phyloP scores from a whole-genome alignment of 2,797 vertebrate species.

The Trichosurus vulpecula region DNA sequence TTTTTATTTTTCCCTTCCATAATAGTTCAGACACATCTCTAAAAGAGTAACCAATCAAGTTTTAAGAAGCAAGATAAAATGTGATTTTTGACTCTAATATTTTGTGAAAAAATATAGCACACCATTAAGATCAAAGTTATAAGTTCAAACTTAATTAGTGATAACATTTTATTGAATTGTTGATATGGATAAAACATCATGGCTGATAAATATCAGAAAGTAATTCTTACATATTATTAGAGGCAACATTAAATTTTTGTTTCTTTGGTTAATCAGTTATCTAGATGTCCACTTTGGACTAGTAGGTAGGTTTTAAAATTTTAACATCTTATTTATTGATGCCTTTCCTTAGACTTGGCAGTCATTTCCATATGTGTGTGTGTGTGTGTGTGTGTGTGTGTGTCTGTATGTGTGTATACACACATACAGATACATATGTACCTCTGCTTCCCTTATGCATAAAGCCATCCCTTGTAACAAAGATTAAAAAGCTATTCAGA shows the following conservation, averaged over 20 bases:
- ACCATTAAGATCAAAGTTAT: slow-evolving; percentile 33
- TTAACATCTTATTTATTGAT: neutral
- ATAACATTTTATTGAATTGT: slow-evolving; percentile 44
- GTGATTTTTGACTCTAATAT: neutral
- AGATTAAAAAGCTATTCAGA: neutral
- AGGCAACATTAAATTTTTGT: neutral
- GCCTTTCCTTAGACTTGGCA: neutral
- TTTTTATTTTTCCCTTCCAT: neutral
- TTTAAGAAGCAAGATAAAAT: slow-evolving; percentile 50
- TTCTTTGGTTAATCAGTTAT: neutral
- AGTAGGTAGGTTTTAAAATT: neutral
- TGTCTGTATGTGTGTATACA: no score
- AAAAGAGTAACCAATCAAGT: slow-evolving; percentile 30
- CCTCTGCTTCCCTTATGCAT: neutral
- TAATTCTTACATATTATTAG: neutral
- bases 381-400: no score
- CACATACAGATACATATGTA: no score
- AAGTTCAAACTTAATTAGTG: slow-evolving; percentile 31
- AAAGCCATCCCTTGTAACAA: neutral
- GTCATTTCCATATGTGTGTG: neutral
- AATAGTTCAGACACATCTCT: neutral
- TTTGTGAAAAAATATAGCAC: neutral
- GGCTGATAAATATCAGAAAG: slow-evolving; percentile 18
- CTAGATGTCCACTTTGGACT: neutral
- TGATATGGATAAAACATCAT: slow-evolving; percentile 29